Conservation (phyloP, 2,113 vertebrate genomes). For the Pyxicephalus adspersus region DNA sequence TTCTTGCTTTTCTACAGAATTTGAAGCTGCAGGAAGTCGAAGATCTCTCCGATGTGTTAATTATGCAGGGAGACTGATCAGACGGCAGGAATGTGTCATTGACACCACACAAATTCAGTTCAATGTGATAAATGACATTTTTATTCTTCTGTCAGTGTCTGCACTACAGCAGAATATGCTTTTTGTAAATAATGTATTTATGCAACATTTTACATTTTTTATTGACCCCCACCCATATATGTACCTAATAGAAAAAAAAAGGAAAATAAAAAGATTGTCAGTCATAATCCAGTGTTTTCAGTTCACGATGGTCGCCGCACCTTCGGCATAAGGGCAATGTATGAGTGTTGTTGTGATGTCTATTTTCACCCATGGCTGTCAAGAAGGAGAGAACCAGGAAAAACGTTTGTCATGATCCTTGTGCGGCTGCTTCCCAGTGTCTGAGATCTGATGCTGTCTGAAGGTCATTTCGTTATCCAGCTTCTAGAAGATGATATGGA, state of each 20-base stretch:
- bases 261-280: slow-evolving; percentile 43
- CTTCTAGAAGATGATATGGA: not conserved
- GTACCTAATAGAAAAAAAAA: slow-evolving; percentile 5
- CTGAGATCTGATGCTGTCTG: slow-evolving; percentile 26
- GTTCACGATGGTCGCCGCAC: not conserved
- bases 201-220: slow-evolving; percentile 26
- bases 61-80: slow-evolving; percentile 58
- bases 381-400: slow-evolving; percentile 24
- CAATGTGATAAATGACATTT: not conserved
- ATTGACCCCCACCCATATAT: not conserved
- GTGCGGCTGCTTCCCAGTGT: slow-evolving; percentile 23
- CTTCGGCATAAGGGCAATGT: not conserved
- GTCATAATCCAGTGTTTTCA: slow-evolving; percentile 19
- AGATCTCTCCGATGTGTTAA: slow-evolving; percentile 73
- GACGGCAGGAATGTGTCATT: not conserved
- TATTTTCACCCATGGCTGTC: not conserved
- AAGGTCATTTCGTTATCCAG: slow-evolving; percentile 37
- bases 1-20: slow-evolving; percentile 63
- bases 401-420: slow-evolving; percentile 16
- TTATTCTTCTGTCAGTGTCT: not conserved
- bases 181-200: slow-evolving; percentile 53
- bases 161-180: not conserved
- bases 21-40: slow-evolving; percentile 67
- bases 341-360: not conserved
- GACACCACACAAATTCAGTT: too few relatives aligned